Conservation (phyloP, 2,113 vertebrate species). For the Oxygymnocypris stewartii region DNA sequence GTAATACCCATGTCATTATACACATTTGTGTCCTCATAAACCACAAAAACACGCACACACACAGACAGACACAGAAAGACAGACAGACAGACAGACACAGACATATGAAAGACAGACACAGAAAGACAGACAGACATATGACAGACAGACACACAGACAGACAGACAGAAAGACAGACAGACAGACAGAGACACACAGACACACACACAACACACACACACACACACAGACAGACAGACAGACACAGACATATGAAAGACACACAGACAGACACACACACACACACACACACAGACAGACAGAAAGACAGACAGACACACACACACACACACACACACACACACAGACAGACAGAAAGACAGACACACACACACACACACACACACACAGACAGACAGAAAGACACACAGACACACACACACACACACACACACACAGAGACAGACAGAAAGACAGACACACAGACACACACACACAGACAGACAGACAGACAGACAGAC, state of each 20-base stretch:
- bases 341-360: background rate
- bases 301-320: no score
- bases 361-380: constrained; percentile 13
- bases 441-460: background rate
- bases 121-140: no score
- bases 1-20: no score
- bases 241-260: constrained; percentile 2
- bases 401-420: no score
- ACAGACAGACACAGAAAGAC: constrained; percentile 24
- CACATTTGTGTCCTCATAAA: no score
- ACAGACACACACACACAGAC: constrained; percentile 16
- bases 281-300: no score
- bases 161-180: no score
- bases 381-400: background rate
- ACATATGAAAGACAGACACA: background rate
- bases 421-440: constrained; percentile 23
- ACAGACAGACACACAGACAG: background rate
- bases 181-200: background rate
- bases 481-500: background rate
- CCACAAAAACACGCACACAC: no score
- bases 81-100: background rate
- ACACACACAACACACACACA: background rate
- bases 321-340: constrained; percentile 19
- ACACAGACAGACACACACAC: background rate
- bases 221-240: no score